phyloP scores from a whole-genome alignment of 2,113 vertebrate species.

The Cyprinodon variegatus region DNA sequence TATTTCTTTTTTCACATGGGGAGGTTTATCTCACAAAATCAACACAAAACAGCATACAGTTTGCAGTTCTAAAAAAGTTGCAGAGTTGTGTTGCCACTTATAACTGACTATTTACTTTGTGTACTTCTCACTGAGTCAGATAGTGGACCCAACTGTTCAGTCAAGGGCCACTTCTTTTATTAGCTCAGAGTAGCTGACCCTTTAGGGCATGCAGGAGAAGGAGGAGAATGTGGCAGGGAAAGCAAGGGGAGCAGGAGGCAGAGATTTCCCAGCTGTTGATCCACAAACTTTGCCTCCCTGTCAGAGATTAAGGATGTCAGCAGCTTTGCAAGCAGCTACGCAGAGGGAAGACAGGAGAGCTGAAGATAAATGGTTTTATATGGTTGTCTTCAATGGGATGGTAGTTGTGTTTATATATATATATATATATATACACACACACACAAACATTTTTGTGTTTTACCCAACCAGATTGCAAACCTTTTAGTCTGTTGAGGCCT shows the following conservation, averaged over 20 bases:
- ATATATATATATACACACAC: too few relatives aligned
- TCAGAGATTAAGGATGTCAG: slow-evolving; percentile 67
- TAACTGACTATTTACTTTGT: neutral
- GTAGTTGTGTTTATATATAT: neutral
- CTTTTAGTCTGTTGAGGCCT: slow-evolving; percentile 48
- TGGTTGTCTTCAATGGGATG: slow-evolving; percentile 8
- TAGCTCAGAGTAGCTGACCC: slow-evolving; percentile 68
- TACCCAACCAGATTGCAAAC: slow-evolving; percentile 58
- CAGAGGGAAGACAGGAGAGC: slow-evolving; percentile 48
- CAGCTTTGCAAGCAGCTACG: slow-evolving; percentile 20
- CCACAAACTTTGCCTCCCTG: slow-evolving; percentile 58
- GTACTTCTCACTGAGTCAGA: slow-evolving; percentile 55
- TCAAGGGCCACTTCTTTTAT: slow-evolving; percentile 79
- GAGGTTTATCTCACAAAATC: neutral
- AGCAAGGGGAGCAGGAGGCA: slow-evolving; percentile 29
- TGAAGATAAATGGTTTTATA: slow-evolving; percentile 45
- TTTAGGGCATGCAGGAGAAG: slow-evolving; percentile 52
- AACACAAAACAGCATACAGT: too few relatives aligned
- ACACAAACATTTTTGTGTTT: slow-evolving; percentile 3
- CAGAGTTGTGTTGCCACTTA: neutral
- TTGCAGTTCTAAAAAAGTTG: neutral
- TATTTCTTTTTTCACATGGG: too few relatives aligned
- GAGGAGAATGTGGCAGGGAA: slow-evolving; percentile 44
- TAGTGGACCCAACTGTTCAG: slow-evolving; percentile 78
- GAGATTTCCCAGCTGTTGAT: slow-evolving; percentile 76